These are phyloP conservation scores for Loriculus beryllinus DNA, from an alignment of 2,797 vertebrate species.

Conservation along the genomic window DNA sequence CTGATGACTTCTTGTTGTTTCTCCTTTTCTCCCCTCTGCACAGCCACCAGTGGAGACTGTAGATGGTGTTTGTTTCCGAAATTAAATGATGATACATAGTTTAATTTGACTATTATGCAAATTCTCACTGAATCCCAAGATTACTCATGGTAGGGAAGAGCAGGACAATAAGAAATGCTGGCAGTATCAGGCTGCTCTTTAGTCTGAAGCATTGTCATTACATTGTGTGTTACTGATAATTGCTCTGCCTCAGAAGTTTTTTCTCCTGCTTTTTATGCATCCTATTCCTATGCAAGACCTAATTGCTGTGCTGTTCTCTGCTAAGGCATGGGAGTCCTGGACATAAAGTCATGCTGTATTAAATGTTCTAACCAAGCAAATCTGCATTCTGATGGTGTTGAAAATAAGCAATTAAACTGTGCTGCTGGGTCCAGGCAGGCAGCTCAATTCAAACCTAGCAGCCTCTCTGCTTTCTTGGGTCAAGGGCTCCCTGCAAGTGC, in stretches of 20 bases:
- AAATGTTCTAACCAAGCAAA: not conserved
- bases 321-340: not conserved
- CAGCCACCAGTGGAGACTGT: not conserved
- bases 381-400: not conserved
- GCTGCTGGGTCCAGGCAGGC: not conserved
- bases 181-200: not conserved
- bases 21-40: not conserved
- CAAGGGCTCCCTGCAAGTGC: not conserved
- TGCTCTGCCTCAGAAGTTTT: not conserved
- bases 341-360: not conserved
- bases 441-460: not conserved
- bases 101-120: constrained; percentile 5
- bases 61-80: not conserved
- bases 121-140: not conserved
- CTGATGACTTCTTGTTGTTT: not conserved
- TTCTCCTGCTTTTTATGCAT: not conserved
- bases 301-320: not conserved
- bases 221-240: not conserved
- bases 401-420: not conserved
- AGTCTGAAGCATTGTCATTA: not conserved
- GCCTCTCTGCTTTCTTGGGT: not conserved
- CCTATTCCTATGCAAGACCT: not conserved
- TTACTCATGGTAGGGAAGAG: not conserved
- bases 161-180: not conserved
- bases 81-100: not conserved